Evolutionary conservation across 2,888 invertebrate species (phyloP).

Genomic region (Lasius platythorax): DNA sequence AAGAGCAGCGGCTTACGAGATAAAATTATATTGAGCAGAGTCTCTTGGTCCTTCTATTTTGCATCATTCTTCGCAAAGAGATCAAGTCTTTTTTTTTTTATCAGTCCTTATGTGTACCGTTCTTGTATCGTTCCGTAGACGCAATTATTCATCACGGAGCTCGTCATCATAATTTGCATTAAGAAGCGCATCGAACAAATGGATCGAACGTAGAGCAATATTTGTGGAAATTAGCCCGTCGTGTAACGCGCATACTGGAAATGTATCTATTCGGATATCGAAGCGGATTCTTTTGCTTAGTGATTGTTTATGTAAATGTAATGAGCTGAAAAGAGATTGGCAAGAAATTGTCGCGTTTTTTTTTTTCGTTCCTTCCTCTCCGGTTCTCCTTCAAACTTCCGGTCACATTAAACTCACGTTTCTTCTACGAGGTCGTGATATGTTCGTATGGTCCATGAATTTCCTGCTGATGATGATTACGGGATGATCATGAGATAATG

Average conservation of each 20-base stretch:
- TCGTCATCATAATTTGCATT: background rate
- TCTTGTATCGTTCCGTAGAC: background rate
- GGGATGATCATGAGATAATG: slow-evolving; percentile 7
- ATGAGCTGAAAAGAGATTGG: background rate
- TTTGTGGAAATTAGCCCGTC: background rate
- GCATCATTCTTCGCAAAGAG: slow-evolving; percentile 10
- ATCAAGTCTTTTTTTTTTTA: background rate
- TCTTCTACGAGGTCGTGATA: slow-evolving; percentile 32
- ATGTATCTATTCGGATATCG: background rate
- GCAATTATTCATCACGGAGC: slow-evolving; percentile 9
- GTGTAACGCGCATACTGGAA: background rate
- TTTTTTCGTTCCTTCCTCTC: background rate
- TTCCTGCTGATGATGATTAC: background rate
- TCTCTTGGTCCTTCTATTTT: slow-evolving; percentile 47
- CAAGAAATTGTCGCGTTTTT: background rate
- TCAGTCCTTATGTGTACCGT: background rate
- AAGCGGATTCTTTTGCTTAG: background rate
- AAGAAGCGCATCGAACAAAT: slow-evolving; percentile 13
- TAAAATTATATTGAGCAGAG: slow-evolving; percentile 42
- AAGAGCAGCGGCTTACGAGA: slow-evolving; percentile 18
- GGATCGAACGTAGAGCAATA: slow-evolving; percentile 20
- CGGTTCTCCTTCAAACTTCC: background rate
- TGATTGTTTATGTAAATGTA: slow-evolving; percentile 32
- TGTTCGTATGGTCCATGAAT: slow-evolving; percentile 51
- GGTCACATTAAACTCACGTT: slow-evolving; percentile 12